These are phyloP conservation scores for Arnoldichthys spilopterus DNA, from an alignment of 2,797 vertebrate species.

Conservation along the genomic window DNA sequence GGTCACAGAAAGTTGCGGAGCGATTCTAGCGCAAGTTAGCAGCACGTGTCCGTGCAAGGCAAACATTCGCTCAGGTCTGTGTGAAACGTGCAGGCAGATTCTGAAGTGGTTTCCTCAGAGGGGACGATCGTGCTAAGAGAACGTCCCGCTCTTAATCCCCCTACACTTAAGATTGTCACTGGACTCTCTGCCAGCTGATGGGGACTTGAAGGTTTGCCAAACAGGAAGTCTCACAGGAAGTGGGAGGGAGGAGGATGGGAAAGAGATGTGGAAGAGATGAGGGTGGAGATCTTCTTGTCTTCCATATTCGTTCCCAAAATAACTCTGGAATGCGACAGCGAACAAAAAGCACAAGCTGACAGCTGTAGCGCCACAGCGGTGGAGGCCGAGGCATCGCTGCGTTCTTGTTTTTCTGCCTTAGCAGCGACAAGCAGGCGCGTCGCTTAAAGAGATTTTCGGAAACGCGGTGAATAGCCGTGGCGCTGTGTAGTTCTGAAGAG, in stretches of 20 bases:
- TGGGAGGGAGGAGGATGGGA: conserved; percentile 31
- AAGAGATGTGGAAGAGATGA: conserved; percentile 34
- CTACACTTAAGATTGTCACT: too few relatives aligned
- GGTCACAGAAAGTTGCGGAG: not conserved
- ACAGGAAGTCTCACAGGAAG: conserved; percentile 45
- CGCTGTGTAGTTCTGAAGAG: conserved; percentile 27
- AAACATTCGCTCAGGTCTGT: conserved; percentile 4
- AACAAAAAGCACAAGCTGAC: conserved; percentile 44
- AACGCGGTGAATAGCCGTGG: conserved; percentile 16
- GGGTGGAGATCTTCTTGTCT: conserved; percentile 42
- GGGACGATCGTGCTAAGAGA: not conserved
- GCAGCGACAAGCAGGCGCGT: not conserved
- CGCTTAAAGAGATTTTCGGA: conserved; percentile 35
- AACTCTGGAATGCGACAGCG: conserved; percentile 47
- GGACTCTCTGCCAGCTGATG: conserved; percentile 4
- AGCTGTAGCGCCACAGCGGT: conserved; percentile 22
- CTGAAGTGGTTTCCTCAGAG: not conserved
- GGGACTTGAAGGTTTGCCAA: conserved; percentile 13
- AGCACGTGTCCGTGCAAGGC: conserved; percentile 1
- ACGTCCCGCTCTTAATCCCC: not conserved
- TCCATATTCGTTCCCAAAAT: conserved; percentile 51
- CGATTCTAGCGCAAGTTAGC: not conserved
- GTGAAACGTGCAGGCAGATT: conserved; percentile 11
- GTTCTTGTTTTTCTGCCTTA: conserved; percentile 6
- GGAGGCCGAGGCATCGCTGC: not conserved